These are phyloP conservation scores for Rhinopomastus cyanomelas DNA, from an alignment of 2,113 vertebrate species.

Conservation along the genomic window DNA sequence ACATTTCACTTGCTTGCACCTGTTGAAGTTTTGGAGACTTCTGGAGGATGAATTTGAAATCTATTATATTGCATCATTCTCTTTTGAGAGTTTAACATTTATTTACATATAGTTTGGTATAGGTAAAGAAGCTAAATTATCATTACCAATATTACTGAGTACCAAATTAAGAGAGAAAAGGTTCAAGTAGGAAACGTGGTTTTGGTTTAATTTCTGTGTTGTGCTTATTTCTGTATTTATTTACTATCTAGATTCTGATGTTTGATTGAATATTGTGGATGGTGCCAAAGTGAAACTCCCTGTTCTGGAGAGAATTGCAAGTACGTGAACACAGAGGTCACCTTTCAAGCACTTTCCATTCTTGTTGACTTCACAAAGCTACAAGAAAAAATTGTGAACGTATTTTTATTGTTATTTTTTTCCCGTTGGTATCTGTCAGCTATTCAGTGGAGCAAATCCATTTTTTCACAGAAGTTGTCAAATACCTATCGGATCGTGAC, in stretches of 20 bases:
- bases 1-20: not conserved
- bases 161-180: not conserved
- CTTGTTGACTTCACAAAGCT: not conserved
- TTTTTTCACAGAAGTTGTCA: conserved; percentile 4
- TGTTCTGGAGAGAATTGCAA: not conserved
- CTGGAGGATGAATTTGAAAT: not conserved
- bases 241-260: not conserved
- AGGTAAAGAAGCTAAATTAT: not conserved
- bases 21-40: not conserved
- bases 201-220: not conserved
- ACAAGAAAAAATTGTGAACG: not conserved
- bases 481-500: conserved; percentile 7
- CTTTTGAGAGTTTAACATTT: not conserved
- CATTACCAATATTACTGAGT: not conserved
- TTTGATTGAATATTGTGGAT: not conserved
- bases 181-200: not conserved
- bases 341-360: not conserved
- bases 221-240: not conserved
- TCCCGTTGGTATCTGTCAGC: not conserved
- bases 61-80: not conserved
- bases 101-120: not conserved
- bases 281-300: not conserved
- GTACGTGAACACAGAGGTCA: not conserved
- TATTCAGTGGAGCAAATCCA: conserved; percentile 36
- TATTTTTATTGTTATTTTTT: not conserved